Percentiles rank a stretch among this genome's conserved stretches.
These are phyloP conservation scores for Linurgus olivaceus DNA, from an alignment of 2,797 vertebrate genomes.

Conservation along the genomic window DNA sequence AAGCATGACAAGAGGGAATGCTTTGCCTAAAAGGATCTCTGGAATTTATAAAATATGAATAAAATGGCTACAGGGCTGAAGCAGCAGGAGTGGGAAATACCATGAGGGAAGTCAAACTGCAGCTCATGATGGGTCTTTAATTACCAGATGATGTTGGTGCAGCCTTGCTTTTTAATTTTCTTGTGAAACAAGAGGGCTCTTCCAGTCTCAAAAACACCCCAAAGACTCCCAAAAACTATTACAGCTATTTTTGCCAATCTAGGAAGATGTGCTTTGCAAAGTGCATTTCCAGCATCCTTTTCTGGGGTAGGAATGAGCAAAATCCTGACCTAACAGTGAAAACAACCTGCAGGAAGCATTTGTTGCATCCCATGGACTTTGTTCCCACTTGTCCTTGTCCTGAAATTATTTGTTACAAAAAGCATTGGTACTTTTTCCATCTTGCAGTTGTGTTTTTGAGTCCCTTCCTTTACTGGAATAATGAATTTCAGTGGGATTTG, in stretches of 20 bases:
- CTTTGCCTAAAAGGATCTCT: not conserved
- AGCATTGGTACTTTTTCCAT: not conserved
- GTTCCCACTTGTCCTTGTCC: not conserved
- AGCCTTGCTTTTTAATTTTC: not conserved
- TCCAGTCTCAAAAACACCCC: not conserved
- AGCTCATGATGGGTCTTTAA: not conserved
- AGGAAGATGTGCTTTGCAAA: not conserved
- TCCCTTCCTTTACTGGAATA: not conserved
- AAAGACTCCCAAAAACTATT: not conserved
- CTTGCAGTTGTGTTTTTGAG: not conserved
- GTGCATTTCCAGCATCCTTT: not conserved
- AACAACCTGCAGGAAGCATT: not conserved
- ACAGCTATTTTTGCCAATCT: not conserved
- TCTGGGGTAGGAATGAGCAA: not conserved
- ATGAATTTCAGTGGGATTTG: not conserved
- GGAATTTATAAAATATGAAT: not conserved
- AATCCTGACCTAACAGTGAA: not conserved
- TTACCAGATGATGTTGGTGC: not conserved
- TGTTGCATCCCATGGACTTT: not conserved
- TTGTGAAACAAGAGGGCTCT: not conserved
- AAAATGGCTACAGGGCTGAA: not conserved
- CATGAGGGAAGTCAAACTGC: not conserved
- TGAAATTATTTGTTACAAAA: not conserved
- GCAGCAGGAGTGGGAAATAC: not conserved
- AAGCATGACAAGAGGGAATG: not conserved